A percentile compares a stretch with the other conserved stretches of the same genome.
phyloP scores from a whole-genome alignment of 2,888 invertebrate species.

The Plebejus anna region DNA sequence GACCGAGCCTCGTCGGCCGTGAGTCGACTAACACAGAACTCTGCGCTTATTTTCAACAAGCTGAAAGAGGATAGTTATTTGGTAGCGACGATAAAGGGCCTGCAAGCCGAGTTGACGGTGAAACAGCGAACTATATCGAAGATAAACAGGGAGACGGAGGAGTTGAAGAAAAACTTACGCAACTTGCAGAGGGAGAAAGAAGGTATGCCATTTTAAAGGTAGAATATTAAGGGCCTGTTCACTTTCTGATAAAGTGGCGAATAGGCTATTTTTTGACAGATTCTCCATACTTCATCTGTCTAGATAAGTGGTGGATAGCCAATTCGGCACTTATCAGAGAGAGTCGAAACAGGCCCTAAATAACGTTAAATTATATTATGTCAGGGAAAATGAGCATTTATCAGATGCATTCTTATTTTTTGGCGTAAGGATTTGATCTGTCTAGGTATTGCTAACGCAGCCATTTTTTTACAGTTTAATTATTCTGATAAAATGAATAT shows the following conservation, averaged over 20 bases:
- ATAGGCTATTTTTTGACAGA: too few species aligned
- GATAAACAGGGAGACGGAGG: constrained; percentile 87
- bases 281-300: too few species aligned
- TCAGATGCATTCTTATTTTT: neutral
- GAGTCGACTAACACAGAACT: constrained; percentile 77
- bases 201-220: neutral
- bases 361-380: too few species aligned
- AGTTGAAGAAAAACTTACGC: constrained; percentile 86
- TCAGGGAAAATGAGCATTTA: too few species aligned
- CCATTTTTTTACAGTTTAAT: neutral
- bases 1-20: constrained; percentile 70
- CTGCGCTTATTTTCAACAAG: constrained; percentile 69
- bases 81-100: constrained; percentile 87
- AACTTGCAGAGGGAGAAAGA: constrained; percentile 83
- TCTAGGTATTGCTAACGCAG: neutral
- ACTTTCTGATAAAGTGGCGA: too few species aligned
- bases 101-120: constrained; percentile 85
- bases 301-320: too few species aligned
- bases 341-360: too few species aligned
- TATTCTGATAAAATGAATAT: too few species aligned
- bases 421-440: neutral
- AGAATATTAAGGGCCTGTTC: too few species aligned
- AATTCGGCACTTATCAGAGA: too few species aligned
- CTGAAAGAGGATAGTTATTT: constrained; percentile 87
- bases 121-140: constrained; percentile 87